Evolutionary conservation across 2,113 vertebrate species (phyloP).

Genomic region (Nothocercus nigrocapillus): DNA sequence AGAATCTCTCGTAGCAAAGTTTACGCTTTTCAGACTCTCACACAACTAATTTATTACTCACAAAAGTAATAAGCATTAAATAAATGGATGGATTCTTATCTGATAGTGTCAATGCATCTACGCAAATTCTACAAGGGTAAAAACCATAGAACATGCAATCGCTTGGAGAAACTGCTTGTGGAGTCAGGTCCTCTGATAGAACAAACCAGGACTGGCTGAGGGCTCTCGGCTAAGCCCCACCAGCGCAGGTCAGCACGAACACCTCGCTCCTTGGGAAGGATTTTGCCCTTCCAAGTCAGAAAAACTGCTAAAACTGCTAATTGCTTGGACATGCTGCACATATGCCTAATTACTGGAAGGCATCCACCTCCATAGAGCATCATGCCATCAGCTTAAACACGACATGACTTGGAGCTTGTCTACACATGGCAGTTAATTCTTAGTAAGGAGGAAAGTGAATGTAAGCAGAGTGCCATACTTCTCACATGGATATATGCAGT

Average conservation of each 20-base stretch:
- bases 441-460: not conserved
- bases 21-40: not conserved
- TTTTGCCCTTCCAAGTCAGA: not conserved
- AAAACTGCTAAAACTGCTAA: not conserved
- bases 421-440: not conserved
- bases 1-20: not conserved
- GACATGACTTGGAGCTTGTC: not conserved
- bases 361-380: not conserved
- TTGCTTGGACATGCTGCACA: not conserved
- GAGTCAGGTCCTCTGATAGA: not conserved
- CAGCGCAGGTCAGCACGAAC: not conserved
- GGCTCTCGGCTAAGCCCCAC: not conserved
- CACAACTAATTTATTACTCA: not conserved
- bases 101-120: not conserved
- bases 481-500: not conserved
- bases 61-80: constrained; percentile 3
- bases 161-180: fast-evolving
- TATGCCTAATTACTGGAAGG: not conserved
- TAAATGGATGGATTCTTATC: not conserved
- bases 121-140: not conserved
- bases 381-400: not conserved
- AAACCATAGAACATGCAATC: not conserved
- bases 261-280: not conserved
- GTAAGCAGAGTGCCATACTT: not conserved
- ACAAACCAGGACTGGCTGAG: not conserved